phyloP scores from a whole-genome alignment of 64 coral and sea anemone species.

The Pocillopora verrucosa region DNA sequence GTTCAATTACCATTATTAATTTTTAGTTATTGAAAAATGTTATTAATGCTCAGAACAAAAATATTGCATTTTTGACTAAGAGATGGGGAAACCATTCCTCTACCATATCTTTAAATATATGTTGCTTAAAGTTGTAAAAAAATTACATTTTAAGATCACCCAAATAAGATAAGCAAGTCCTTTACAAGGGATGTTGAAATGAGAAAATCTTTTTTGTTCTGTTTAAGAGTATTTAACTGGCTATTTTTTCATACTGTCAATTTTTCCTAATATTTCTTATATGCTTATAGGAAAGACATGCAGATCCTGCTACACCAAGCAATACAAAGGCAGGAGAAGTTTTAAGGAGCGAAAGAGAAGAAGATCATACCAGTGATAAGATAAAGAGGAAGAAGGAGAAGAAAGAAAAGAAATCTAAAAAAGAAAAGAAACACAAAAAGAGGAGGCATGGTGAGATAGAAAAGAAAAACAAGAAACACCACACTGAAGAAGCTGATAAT shows the following conservation, averaged over 20 bases:
- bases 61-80: too few relatives aligned
- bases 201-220: not conserved
- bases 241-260: not conserved
- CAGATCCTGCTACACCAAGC: not conserved
- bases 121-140: too few relatives aligned
- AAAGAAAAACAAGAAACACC: conserved; percentile 23
- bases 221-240: not conserved
- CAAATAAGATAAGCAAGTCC: too few relatives aligned
- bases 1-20: too few relatives aligned
- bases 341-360: not conserved
- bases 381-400: conserved; percentile 51
- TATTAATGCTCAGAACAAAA: too few relatives aligned
- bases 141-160: too few relatives aligned
- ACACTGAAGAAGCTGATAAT: not conserved
- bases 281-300: not conserved
- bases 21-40: too few relatives aligned
- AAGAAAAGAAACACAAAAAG: conserved; percentile 52
- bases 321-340: conserved; percentile 14
- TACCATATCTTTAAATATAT: too few relatives aligned
- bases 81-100: too few relatives aligned
- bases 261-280: not conserved
- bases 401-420: conserved; percentile 71
- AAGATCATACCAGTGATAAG: not conserved
- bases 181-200: too few relatives aligned
- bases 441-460: conserved; percentile 32